Base-by-base conservation (phyloP, 2,113 vertebrate species). In the Chlorodrepanis virens region DNA sequence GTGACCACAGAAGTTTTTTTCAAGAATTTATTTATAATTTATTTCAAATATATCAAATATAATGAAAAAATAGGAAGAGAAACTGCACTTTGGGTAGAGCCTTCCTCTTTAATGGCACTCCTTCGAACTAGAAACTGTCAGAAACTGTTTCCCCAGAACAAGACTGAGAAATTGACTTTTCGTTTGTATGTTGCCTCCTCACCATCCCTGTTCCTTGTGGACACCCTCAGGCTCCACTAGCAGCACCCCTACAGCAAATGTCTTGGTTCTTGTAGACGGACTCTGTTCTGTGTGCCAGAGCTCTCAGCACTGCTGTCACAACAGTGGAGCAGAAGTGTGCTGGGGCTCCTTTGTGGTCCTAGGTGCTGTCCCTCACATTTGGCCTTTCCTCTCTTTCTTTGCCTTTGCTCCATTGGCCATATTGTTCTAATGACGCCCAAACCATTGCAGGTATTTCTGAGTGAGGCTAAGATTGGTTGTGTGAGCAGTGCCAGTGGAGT, bases 381-480 rank as follows among this genome's bases (percentile, higher is more conserved):
- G 44, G 16, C 33, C 23, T 83, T 42, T 27, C 5, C 27, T 52
- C 60, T 65, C 45, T 92, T 80, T 69, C 56, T 93, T 76, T 29
- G 19, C 29, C 37, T 61, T 17, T 1, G 0, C 57, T 25, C 40
- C 5, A 0, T 31, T 78, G 11, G 29, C 50, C 7, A 1, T 31
- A 7, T 37, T 72, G 22, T 35, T 54, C 0, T 0, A 53, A 33
- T 0, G 10, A 65, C 25, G 37, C 68, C 22, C n/a, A 22, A 14
- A 27, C 5, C 28, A 31, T 14, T 20, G 86, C 1, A 1, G 45
- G 13, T 52, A 10, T 37, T 83, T n/a, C 68, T 2, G 1, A 3
- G 8, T 0, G 0, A 57, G 63, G 37, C 69, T 59, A 6, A 68
- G 42, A 15, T 9, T 3, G 5, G 39, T 17, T 5, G n/a, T 49